Evolutionary conservation across 2,888 invertebrate genomes (phyloP).

Genomic region (Sarcophaga rosellei): DNA sequence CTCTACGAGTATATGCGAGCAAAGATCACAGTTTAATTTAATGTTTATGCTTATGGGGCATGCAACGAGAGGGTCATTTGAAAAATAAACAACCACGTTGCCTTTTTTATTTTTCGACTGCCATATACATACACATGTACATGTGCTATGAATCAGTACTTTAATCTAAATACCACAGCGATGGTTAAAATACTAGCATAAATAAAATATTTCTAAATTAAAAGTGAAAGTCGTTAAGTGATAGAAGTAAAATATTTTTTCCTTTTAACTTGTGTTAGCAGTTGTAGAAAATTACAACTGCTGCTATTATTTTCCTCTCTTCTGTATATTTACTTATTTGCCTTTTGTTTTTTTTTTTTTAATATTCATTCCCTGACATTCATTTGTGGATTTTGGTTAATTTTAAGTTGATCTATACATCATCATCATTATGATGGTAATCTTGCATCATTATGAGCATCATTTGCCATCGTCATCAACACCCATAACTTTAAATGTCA

Average conservation of each 20-base stretch:
- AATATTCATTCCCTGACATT: neutral
- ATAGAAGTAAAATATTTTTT: no score
- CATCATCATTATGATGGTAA: constrained; percentile 3
- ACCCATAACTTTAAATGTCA: constrained; percentile 64
- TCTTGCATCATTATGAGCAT: neutral
- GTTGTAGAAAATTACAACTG: no score
- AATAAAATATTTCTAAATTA: neutral
- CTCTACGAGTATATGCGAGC: constrained; percentile 8
- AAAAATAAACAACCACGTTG: neutral
- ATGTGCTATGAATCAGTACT: constrained; percentile 30
- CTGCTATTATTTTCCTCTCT: no score
- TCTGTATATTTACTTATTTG: neutral
- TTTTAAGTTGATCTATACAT: constrained; percentile 39
- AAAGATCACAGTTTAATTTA: constrained; percentile 62
- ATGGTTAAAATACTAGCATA: neutral
- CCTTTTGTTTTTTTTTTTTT: neutral
- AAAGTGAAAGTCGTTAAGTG: no score
- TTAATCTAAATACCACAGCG: neutral
- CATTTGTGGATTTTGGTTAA: neutral
- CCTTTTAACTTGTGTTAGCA: no score
- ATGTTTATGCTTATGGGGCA: constrained; percentile 55
- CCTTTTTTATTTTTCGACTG: neutral
- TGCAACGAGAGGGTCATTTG: constrained; percentile 37
- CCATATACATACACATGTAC: no score
- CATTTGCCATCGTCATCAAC: constrained; percentile 23